Evolutionary conservation across 1,140 invertebrate genomes (phyloP).

Genomic region (Eueides isabella): DNA sequence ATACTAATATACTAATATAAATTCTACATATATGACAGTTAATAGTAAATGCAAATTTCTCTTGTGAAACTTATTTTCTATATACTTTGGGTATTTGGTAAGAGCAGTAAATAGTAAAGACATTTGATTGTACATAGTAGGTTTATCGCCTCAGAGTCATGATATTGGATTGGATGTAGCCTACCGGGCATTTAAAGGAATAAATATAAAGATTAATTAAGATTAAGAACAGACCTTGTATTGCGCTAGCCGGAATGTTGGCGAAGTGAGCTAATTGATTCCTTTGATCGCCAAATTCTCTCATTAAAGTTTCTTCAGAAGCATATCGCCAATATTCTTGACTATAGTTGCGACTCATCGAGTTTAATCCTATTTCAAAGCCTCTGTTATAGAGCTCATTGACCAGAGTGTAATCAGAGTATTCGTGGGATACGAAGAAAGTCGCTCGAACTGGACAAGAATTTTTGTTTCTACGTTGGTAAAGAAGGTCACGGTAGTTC

Average conservation of each 20-base stretch:
- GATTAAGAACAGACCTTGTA: constrained; percentile 64
- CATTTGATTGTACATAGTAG: too few species aligned
- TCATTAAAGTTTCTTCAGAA: constrained; percentile 68
- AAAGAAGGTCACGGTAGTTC: constrained; percentile 84
- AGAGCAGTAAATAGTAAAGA: too few species aligned
- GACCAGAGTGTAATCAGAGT: constrained; percentile 82
- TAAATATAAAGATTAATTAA: neutral
- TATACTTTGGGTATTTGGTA: too few species aligned
- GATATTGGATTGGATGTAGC: too few species aligned
- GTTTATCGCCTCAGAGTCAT: too few species aligned
- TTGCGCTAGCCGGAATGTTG: constrained; percentile 78
- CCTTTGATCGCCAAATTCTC: constrained; percentile 84
- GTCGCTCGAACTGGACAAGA: constrained; percentile 84
- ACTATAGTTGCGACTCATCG: constrained; percentile 80
- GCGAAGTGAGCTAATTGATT: constrained; percentile 82
- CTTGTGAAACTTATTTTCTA: too few species aligned
- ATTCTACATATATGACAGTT: constrained; percentile 20
- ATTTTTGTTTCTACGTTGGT: constrained; percentile 84
- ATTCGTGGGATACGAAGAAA: constrained; percentile 87
- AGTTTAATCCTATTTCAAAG: constrained; percentile 88
- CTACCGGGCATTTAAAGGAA: too few species aligned
- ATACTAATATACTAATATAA: too few species aligned
- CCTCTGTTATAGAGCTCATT: constrained; percentile 82
- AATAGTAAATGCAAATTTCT: too few species aligned
- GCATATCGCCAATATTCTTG: constrained; percentile 81